Base-by-base conservation (phyloP, 2,113 vertebrate genomes). In the Xenus cinereus region DNA sequence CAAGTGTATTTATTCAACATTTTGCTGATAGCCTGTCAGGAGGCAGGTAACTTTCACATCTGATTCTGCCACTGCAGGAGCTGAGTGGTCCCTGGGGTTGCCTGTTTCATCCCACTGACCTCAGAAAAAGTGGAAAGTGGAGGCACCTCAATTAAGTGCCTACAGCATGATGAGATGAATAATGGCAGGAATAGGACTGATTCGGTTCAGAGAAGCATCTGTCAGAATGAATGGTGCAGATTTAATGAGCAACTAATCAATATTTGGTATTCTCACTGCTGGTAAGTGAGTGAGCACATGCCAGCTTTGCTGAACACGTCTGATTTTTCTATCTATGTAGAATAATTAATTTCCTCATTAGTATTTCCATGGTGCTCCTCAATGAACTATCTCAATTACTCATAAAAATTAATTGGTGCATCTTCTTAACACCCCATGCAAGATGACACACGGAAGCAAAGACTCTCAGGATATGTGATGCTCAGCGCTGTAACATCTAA, bases 291-390 rank as follows among this genome's bases (percentile, higher is more conserved):
- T 0, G 2, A 94, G 64, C 23, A 51, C 74, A 48, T 92, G 84
- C 76, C 91, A 92, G 89, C 94, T 95, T 93, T 95, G 33, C 84
- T 94, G 80, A 94, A 89, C 73, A 78, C 77, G 75, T 95, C 62
- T 91, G 72, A 95, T 92, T 91, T 92, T 95, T 10, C 43, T 84
- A 78, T 74, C 84, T 60, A 78, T 67, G 71, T 87, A 91, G 80
- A 95, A 95, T 95, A 95, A 92, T 97, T 95, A 95, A 95, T 95
- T 87, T 92, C 48, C 80, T 95, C 84, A 94, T 97, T 95, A 95
- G 66, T 91, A 96, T 95, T 97, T 95, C 73, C 9, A 1, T 89
- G 60, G 41, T 60, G 46, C 12, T 75, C 3, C 43, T 91, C 39
- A 56, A 24, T 60, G 46, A 91, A 94, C 41, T 71, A 87, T 89